phyloP scores from a whole-genome alignment of 2,113 vertebrate species.

The Isichthys henryi region DNA sequence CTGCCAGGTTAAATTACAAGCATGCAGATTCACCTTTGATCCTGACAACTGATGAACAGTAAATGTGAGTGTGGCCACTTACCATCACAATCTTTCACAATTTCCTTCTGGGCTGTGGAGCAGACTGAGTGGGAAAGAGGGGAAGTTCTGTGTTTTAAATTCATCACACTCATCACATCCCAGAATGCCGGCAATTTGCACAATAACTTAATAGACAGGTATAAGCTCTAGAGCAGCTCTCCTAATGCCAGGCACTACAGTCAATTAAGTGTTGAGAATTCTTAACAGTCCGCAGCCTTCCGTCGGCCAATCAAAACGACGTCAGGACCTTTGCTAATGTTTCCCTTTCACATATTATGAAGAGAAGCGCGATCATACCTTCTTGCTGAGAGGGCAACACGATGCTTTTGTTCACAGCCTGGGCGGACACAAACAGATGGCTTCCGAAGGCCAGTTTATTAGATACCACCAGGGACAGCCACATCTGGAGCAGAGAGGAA shows the following conservation, averaged over 20 bases:
- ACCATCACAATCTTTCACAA: conserved; percentile 44
- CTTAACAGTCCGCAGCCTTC: background rate
- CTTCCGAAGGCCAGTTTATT: conserved; percentile 33
- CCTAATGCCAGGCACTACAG: background rate
- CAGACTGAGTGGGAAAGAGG: conserved; percentile 48
- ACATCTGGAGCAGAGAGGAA: conserved; percentile 25
- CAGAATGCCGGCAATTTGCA: background rate
- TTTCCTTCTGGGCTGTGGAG: background rate
- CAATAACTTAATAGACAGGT: background rate
- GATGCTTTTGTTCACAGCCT: conserved; percentile 11
- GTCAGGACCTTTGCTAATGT: background rate
- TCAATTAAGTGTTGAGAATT: background rate
- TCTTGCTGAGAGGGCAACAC: conserved; percentile 39
- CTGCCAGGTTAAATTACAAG: background rate
- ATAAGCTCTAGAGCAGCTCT: background rate
- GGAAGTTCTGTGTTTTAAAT: background rate
- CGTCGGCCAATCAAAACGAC: background rate
- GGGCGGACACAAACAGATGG: conserved; percentile 34
- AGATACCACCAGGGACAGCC: conserved; percentile 43
- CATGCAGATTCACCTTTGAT: background rate
- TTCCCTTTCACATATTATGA: background rate
- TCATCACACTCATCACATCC: background rate
- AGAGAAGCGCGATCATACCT: conserved; percentile 31
- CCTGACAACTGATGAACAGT: background rate
- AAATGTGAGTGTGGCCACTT: conserved; percentile 21